A percentile compares a stretch with the other conserved stretches of the same genome.
Conservation (phyloP, 2,113 vertebrate genomes). For the Ophthalmotilapia sp. region DNA sequence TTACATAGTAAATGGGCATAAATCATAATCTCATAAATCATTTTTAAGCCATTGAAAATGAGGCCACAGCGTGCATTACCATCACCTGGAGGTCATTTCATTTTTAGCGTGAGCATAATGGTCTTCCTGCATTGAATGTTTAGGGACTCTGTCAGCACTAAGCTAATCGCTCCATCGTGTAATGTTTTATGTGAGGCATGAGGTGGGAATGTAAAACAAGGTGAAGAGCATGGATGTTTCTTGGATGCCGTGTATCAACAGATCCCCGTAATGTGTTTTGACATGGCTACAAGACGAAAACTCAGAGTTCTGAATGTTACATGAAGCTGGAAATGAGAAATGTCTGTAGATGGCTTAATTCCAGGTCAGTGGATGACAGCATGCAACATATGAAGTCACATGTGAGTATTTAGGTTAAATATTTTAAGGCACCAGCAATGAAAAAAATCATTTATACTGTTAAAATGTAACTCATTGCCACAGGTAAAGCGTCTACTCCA, state of each 20-base stretch:
- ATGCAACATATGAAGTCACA: background rate
- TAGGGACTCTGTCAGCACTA: slow-evolving; percentile 39
- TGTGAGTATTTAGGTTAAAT: background rate
- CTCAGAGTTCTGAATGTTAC: background rate
- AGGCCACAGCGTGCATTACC: slow-evolving; percentile 6
- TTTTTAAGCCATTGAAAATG: slow-evolving; percentile 14
- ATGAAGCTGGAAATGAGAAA: background rate
- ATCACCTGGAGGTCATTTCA: background rate
- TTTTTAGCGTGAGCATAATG: slow-evolving; percentile 12
- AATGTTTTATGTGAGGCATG: background rate
- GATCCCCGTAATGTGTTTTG: slow-evolving; percentile 23
- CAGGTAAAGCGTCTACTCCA: background rate
- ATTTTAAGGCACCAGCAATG: background rate
- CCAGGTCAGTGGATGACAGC: background rate
- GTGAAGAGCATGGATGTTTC: slow-evolving; percentile 16
- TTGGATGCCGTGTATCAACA: slow-evolving; percentile 34
- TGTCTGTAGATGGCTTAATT: background rate
- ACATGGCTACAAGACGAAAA: background rate
- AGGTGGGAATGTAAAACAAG: slow-evolving; percentile 51
- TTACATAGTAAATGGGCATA: background rate
- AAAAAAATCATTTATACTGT: background rate
- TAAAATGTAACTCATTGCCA: background rate
- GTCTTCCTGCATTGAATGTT: slow-evolving; percentile 29
- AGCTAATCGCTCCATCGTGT: background rate
- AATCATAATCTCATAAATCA: slow-evolving; percentile 20